Evolutionary conservation across 1,140 invertebrate species (phyloP).

Genomic region (Lamellibrachia luymesi): DNA sequence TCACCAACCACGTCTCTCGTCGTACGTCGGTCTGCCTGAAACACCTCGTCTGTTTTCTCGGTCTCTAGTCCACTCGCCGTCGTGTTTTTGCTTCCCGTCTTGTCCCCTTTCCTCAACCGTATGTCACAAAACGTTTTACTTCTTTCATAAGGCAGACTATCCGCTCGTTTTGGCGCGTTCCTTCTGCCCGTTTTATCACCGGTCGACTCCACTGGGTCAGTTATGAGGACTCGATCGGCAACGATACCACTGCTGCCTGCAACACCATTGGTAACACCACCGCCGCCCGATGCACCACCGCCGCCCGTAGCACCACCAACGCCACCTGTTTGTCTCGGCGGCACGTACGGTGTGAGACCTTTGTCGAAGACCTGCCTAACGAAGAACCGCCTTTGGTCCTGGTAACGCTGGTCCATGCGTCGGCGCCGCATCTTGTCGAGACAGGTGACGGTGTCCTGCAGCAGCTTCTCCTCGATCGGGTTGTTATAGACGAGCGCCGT

Average conservation of each 20-base stretch:
- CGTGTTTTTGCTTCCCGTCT: not conserved
- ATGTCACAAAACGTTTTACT: not conserved
- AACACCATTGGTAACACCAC: too few relatives aligned
- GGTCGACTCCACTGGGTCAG: not conserved
- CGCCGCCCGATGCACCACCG: not conserved
- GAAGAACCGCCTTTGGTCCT: not conserved
- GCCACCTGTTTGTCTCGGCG: not conserved
- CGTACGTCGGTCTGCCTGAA: not conserved
- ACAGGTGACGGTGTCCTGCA: not conserved
- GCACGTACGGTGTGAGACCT: constrained; percentile 3
- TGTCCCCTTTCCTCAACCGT: not conserved
- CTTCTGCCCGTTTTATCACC: not conserved
- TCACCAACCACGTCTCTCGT: not conserved
- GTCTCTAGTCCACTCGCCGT: not conserved
- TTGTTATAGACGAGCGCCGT: not conserved
- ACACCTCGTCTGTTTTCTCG: not conserved
- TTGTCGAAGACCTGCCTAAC: constrained; percentile 9
- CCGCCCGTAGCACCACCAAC: not conserved
- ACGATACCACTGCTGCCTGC: not conserved
- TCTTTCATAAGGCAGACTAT: not conserved
- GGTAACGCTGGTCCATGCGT: not conserved
- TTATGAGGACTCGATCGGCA: not conserved
- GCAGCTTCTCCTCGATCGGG: not conserved
- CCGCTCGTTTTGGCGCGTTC: not conserved
- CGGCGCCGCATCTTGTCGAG: not conserved